Evolutionary conservation across 2,888 invertebrate genomes (phyloP), one percentile per base, ranked within the genome.

Genomic region (Cataglyphis cursor): DNA sequence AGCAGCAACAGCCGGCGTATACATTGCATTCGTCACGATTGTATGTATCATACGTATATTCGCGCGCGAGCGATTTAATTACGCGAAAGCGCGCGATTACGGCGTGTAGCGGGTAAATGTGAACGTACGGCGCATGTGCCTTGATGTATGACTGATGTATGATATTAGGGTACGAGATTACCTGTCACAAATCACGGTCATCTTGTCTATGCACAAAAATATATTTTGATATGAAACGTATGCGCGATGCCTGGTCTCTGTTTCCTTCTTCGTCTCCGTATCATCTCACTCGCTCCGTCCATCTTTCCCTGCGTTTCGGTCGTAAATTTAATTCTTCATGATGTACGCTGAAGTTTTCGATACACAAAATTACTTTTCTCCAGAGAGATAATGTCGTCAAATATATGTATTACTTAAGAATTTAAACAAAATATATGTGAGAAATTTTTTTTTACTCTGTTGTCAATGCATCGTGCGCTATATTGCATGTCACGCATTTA

Each of bases 201-300:
- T 93, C 92, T 90, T 90, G 90, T 91, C 90, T 93, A 94, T 93
- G 93, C 94, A 94, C 94, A 94, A 94, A 94, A 94, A 94, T 95
- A 94, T 95, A 94, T 94, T 94, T 95, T 94, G 95, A 94, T 94
- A 94, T 93, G 94, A 94, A 93, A 95, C 83, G 38, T 84, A 80
- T 9, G 31, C 61, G 44, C 15, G 21, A 61, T n/a, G 21, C 51
- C 41, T 31, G 81, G 62, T 51, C 81, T 68, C 62, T 76, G 65
- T 54, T 83, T 64, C 68, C 54, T 51, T 10, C n/a, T 48, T 38
- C 54, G 31, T 54, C 76, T 80, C 44, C 28, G 28, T 12, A 18
- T 62, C 38, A 12, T 8, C 18, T 18, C 51, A 2, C 35, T 18
- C 51, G 5, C 44, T 12, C 73, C 44, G 15, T 12, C 21, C 74